These are phyloP conservation scores for Neoascia interrupta DNA, from an alignment of 2,888 invertebrate species.

Conservation along the genomic window DNA sequence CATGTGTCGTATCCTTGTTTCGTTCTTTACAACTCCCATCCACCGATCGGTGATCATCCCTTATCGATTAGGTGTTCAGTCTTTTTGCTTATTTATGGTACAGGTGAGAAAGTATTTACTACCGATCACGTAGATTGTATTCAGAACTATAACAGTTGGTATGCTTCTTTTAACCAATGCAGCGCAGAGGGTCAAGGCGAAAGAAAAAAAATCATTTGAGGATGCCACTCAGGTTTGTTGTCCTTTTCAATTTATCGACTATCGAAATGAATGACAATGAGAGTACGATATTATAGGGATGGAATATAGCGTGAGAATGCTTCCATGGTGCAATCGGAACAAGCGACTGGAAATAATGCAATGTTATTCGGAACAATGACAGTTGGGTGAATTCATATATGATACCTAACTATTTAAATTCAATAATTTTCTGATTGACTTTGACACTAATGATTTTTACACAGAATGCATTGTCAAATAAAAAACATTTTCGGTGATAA, in stretches of 20 bases:
- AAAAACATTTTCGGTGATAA: too few species aligned
- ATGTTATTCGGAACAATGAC: too few species aligned
- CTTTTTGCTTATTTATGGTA: slow-evolving; percentile 11
- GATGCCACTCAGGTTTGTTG: too few species aligned
- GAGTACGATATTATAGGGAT: too few species aligned
- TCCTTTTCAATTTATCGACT: too few species aligned
- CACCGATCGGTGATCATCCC: slow-evolving; percentile 15
- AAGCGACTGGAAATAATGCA: too few species aligned
- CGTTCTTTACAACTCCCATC: slow-evolving; percentile 3
- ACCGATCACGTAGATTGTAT: slow-evolving; percentile 27
- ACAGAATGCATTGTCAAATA: too few species aligned
- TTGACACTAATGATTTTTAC: slow-evolving; percentile 9
- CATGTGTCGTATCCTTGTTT: slow-evolving; percentile 1
- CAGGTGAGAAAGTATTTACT: slow-evolving; percentile 11
- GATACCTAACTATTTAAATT: too few species aligned
- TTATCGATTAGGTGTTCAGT: background rate
- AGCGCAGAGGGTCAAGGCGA: too few species aligned
- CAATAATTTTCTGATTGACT: slow-evolving; percentile 8
- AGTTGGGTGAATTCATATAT: too few species aligned
- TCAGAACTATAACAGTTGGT: too few species aligned
- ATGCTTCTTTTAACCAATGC: background rate
- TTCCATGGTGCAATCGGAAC: background rate
- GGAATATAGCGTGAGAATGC: slow-evolving; percentile 16
- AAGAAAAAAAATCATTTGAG: too few species aligned
- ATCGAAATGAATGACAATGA: slow-evolving; percentile 1